phyloP scores from a whole-genome alignment of 1,140 invertebrate species.

The Hirudo medicinalis region DNA sequence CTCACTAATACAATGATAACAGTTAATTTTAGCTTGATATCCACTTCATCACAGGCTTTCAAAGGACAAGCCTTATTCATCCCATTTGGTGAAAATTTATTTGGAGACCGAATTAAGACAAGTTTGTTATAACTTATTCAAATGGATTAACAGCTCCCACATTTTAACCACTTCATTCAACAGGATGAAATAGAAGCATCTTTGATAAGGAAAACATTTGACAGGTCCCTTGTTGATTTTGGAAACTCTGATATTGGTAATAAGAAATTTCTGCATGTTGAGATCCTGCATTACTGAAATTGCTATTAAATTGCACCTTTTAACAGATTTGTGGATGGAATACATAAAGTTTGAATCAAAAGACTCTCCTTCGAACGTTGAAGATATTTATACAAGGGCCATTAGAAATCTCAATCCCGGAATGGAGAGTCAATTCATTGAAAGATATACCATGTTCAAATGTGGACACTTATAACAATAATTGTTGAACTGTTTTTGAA shows the following conservation, averaged over 20 bases:
- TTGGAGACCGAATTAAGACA: neutral
- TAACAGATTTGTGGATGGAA: conserved; percentile 9
- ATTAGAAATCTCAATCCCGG: conserved; percentile 2
- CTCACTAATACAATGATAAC: neutral
- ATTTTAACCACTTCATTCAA: neutral
- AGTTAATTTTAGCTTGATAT: neutral
- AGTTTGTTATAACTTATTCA: neutral
- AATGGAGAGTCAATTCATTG: conserved; percentile 1
- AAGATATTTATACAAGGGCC: neutral
- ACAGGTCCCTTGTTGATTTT: neutral
- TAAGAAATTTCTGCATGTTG: neutral
- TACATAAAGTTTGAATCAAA: conserved; percentile 9
- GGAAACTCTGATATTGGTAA: neutral
- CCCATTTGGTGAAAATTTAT: neutral
- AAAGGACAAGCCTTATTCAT: neutral
- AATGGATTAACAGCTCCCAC: neutral
- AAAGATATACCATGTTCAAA: conserved; percentile 1
- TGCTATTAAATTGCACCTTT: neutral
- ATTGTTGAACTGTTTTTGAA: neutral
- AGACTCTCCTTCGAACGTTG: neutral
- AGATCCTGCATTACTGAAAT: neutral
- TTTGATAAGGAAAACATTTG: neutral
- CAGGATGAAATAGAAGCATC: neutral
- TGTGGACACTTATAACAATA: neutral
- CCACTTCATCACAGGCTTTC: neutral